Evolutionary conservation across 2,113 vertebrate genomes (phyloP).

Genomic region (Peromyscus polionotus): DNA sequence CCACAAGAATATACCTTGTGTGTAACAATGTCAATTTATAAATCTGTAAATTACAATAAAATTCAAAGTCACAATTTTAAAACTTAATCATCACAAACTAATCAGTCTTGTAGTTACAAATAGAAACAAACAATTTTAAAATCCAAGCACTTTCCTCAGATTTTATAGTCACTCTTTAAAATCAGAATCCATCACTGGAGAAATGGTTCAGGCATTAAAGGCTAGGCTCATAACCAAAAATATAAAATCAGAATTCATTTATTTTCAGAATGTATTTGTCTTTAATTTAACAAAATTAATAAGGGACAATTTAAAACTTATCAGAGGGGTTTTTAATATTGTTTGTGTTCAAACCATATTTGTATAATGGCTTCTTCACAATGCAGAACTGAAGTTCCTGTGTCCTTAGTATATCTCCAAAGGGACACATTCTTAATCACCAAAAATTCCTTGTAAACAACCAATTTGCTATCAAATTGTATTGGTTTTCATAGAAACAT

Average conservation of each 20-base stretch:
- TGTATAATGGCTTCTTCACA: neutral
- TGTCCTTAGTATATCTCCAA: neutral
- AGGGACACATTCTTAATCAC: neutral
- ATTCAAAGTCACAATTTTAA: neutral
- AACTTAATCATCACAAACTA: neutral
- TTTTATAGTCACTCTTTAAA: constrained; percentile 1
- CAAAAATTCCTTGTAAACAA: constrained; percentile 53
- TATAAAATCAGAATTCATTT: neutral
- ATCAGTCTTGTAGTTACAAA: neutral
- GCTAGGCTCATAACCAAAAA: neutral
- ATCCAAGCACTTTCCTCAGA: neutral
- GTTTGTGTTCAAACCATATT: neutral
- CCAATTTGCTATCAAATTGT: constrained; percentile 10
- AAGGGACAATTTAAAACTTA: neutral
- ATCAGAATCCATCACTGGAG: neutral
- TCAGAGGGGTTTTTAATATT: neutral
- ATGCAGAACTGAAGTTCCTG: neutral
- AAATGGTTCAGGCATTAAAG: neutral
- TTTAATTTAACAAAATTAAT: constrained; percentile 30
- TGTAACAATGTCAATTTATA: neutral
- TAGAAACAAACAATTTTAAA: neutral
- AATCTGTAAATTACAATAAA: neutral
- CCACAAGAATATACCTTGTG: neutral
- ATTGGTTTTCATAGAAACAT: constrained; percentile 23
- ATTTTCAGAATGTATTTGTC: neutral